These are phyloP conservation scores for Trochalopteron elliotii DNA, from an alignment of 2,113 vertebrate genomes.

Conservation along the genomic window DNA sequence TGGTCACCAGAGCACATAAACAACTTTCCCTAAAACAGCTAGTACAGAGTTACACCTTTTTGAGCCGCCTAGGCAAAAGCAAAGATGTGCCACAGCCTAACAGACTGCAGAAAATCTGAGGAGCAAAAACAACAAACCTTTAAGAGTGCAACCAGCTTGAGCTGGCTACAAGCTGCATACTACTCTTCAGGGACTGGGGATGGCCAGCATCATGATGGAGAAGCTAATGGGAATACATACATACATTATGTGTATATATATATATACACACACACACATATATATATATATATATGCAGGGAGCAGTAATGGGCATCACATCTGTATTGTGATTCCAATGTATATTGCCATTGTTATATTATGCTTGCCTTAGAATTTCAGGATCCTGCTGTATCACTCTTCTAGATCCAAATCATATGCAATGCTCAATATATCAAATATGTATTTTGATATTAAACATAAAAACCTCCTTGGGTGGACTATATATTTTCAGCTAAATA, in stretches of 20 bases:
- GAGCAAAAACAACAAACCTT: background rate
- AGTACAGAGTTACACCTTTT: background rate
- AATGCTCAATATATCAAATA: background rate
- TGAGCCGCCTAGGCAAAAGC: background rate
- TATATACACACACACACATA: too few relatives aligned
- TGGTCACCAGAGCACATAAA: background rate
- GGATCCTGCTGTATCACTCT: background rate
- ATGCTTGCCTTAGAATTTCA: background rate
- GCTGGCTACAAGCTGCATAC: background rate
- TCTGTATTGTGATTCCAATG: background rate
- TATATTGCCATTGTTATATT: background rate
- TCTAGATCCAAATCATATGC: background rate
- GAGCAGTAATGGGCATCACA: background rate
- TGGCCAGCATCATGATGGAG: background rate
- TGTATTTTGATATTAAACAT: background rate
- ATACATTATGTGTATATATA: rapidly evolving
- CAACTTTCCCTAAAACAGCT: background rate
- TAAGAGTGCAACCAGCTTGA: background rate
- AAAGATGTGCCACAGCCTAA: background rate
- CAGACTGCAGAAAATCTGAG: background rate
- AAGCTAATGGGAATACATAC: background rate
- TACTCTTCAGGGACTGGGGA: background rate
- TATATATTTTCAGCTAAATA: background rate
- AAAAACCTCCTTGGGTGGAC: background rate
- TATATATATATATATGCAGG: rapidly evolving